phyloP scores from a whole-genome alignment of 1,140 invertebrate genomes.

The Aphaenogaster rudis region DNA sequence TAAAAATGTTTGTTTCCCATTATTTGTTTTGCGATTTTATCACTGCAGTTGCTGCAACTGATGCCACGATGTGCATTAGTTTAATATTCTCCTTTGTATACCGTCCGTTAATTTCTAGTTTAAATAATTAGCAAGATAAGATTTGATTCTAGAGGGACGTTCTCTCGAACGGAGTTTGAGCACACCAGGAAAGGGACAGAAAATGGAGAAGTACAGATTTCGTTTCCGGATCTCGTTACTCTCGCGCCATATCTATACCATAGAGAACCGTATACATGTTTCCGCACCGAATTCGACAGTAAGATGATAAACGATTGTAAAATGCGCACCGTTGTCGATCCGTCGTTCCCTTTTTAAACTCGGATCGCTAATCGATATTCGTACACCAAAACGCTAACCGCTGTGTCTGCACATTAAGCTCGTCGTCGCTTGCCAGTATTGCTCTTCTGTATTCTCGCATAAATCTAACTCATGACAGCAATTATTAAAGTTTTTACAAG shows the following conservation, averaged over 20 bases:
- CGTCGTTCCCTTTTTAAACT: slow-evolving; percentile 65
- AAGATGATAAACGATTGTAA: slow-evolving; percentile 71
- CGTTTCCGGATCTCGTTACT: slow-evolving; percentile 67
- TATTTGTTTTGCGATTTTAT: slow-evolving; percentile 10
- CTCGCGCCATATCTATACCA: slow-evolving; percentile 71
- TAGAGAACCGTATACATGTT: slow-evolving; percentile 69
- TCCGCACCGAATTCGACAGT: slow-evolving; percentile 71
- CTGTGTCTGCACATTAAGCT: slow-evolving; percentile 84
- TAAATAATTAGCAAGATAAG: slow-evolving; percentile 23
- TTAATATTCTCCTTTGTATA: slow-evolving; percentile 8
- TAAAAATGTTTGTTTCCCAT: slow-evolving; percentile 20
- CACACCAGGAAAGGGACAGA: background rate
- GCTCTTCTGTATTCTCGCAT: slow-evolving; percentile 83
- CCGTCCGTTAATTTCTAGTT: slow-evolving; percentile 14
- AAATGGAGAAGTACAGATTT: slow-evolving; percentile 47
- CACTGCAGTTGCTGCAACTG: background rate
- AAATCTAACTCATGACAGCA: slow-evolving; percentile 83
- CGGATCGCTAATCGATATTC: slow-evolving; percentile 76
- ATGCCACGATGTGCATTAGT: background rate
- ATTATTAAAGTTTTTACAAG: slow-evolving; percentile 86
- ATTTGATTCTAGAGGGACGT: background rate
- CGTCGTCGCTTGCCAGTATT: slow-evolving; percentile 85
- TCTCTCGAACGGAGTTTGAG: slow-evolving; percentile 29
- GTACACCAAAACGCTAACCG: slow-evolving; percentile 81
- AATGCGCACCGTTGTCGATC: slow-evolving; percentile 68